Base-by-base conservation (phyloP, 2,888 invertebrate species). In the Beris chalybata region DNA sequence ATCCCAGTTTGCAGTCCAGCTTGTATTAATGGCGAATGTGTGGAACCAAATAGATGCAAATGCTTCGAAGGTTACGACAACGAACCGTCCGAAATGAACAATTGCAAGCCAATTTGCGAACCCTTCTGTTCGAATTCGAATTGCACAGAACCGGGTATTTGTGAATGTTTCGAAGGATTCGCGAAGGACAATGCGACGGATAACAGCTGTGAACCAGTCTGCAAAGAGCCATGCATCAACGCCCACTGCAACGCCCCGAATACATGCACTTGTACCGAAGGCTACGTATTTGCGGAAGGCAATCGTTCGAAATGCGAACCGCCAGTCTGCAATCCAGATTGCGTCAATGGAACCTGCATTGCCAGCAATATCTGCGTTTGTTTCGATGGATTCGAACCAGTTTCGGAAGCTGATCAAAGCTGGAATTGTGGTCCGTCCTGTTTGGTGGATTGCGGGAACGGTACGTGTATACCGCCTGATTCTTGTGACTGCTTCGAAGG, bases 21-120 rank as follows among this genome's bases (percentile, higher is more conserved):
- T 4, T 76, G 74, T 64, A 56, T 66, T 72, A 68, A 77, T 71
- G 78, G 79, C 38, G 70, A 71, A 31, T 81, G 81, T 70, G 67
- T 75, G 6, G 75, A 72, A 4, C 78, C 78, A 3, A 74, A 76
- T 29, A 72, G 72, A 12, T 89, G 89, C 73, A 81, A 80, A 32
- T 89, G 89, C 74, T 80, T 81, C 43, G 74, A 80, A 5, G 70
- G 70, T 11, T 80, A 73, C 59, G 72, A 72, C 5, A 59, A 77
- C 44, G 72, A 77, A 2, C 63, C 68, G 0, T 76, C 76, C 31
- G 75, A 76, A 5, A 73, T 70, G 3, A 71, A 74, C 6, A 29
- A 71, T 5, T 79, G 79, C 66, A 74, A 76, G 15, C 76, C 78
- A 4, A 54, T 76, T 43, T 82, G 82, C 64, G 71, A 75, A 0